Base-by-base conservation (phyloP, 2,113 vertebrate genomes). In the Pipra filicauda region DNA sequence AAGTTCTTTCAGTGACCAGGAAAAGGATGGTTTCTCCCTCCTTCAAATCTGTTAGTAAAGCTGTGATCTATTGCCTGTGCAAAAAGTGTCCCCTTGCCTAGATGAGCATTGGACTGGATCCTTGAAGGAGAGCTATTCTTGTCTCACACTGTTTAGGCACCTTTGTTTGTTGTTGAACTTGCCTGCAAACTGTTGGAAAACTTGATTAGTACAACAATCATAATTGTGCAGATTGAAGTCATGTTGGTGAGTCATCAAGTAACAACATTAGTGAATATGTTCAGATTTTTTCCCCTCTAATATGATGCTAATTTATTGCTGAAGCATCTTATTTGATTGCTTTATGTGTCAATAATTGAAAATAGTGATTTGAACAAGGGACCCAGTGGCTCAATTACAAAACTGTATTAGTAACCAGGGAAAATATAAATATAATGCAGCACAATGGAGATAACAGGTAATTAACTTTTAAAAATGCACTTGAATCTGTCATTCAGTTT, bases 251-350 rank as follows among this genome's bases (percentile, higher is more conserved):
- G n/a, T 65, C 49, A 72, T 43, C 37, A 64, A 22, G n/a, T 70
- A 76, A 85, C 24, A 48, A 30, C 30, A 76, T 55, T 81, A 80
- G 24, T 65, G n/a, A 95, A 49, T n/a, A 41, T 26, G 28, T 72
- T 90, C 37, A 70, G 54, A 49, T 69, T 73, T 44, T 89, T 87
- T 83, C 55, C 46, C n/a, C 31, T 46, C 35, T 93, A 72, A 75
- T 79, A 27, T n/a, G 35, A 79, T 85, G 54, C n/a, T 90, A 69
- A 86, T 86, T 88, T 90, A 88, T 58, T 94, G 49, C 85, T 92
- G 91, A 85, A 76, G 20, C n/a, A 62, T 76, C 28, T 9, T 62
- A 54, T 61, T 76, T 54, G 15, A 59, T 87, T 88, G 44, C 46
- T 89, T 92, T 12, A 33, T 48, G n/a, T 88, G 54, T 75, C 61